Evolutionary conservation across 1,140 invertebrate genomes (phyloP).

Genomic region (Sycophaga agraensis): DNA sequence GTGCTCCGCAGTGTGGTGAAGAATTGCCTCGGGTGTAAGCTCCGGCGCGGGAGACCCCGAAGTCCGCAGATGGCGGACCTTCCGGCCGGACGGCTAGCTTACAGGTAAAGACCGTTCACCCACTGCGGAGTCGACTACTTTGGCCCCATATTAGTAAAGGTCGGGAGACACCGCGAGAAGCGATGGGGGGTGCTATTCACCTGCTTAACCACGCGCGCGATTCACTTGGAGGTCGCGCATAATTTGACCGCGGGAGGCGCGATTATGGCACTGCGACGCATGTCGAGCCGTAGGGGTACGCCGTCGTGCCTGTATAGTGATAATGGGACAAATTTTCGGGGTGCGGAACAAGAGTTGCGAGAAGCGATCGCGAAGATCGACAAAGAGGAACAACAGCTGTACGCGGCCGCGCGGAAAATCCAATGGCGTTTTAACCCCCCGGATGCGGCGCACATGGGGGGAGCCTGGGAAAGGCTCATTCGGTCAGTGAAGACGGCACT

Average conservation of each 20-base stretch:
- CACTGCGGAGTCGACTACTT: background rate
- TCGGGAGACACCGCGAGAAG: slow-evolving; percentile 24
- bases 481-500: background rate
- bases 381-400: background rate
- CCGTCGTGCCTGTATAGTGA: slow-evolving; percentile 5
- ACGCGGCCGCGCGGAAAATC: slow-evolving; percentile 3
- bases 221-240: slow-evolving; percentile 30
- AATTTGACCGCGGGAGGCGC: slow-evolving; percentile 21
- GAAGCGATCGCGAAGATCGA: background rate
- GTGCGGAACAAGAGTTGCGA: background rate
- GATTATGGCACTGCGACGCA: background rate
- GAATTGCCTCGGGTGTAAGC: background rate
- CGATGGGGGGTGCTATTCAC: slow-evolving; percentile 32
- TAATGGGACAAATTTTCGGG: background rate
- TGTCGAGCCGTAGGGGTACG: background rate
- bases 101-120: background rate
- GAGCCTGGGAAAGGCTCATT: slow-evolving; percentile 38
- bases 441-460: slow-evolving; percentile 37
- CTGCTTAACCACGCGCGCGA: slow-evolving; percentile 30
- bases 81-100: background rate
- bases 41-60: background rate
- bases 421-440: slow-evolving; percentile 42
- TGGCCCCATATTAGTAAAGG: no score
- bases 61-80: slow-evolving; percentile 21
- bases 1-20: background rate